Evolutionary conservation across 2,888 invertebrate genomes (phyloP), one percentile per base, ranked within the genome.

Genomic region (Psylliodes chrysocephalus): DNA sequence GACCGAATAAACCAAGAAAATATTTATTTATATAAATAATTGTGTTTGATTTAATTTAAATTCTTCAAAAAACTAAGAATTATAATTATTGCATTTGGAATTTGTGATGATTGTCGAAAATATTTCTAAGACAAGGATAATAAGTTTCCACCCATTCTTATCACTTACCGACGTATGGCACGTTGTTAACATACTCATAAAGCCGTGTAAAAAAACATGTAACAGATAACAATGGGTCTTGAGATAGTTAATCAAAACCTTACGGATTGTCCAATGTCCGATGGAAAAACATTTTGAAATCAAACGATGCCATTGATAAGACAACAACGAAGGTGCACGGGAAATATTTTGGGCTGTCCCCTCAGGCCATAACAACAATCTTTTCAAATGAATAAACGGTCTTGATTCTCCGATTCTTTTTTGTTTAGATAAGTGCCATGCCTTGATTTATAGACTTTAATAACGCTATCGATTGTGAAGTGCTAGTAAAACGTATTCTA

Each of bases 221-320:
- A 38, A 12, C 5, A 38, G 38, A 38, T 38, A 53, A 22, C 8
- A 53, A 38, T 22, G 19, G 6, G 7, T 10, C 33, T 33, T 38
- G 3, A 38, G 3, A 53, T 19, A 40, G n/a, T 40, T 14, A 40
- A 53, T 40, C 53, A 53, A 25, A 6, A 22, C 10, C 17, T 25
- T 12, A 12, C 5, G 3, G 6, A n/a, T 54, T 14, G 12, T n/a
- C n/a, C 19, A 40, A 40, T 40, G 40, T 25, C 7, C 14, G 14
- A 15, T 17, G 5, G 22, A 28, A 42, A 40, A n/a, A 30, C 17
- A 40, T 25, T 54, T 54, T 25, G 17, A 54, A 54, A 54, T 17
- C 38, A 53, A 40, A 53, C 10, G 40, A 54, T 54, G 40, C 40
- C 40, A 40, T 54, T 54, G 53, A 54, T 54, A 54, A 54, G 6